phyloP scores from a whole-genome alignment of 2,888 invertebrate genomes.

The Arrhopalites spinosus region DNA sequence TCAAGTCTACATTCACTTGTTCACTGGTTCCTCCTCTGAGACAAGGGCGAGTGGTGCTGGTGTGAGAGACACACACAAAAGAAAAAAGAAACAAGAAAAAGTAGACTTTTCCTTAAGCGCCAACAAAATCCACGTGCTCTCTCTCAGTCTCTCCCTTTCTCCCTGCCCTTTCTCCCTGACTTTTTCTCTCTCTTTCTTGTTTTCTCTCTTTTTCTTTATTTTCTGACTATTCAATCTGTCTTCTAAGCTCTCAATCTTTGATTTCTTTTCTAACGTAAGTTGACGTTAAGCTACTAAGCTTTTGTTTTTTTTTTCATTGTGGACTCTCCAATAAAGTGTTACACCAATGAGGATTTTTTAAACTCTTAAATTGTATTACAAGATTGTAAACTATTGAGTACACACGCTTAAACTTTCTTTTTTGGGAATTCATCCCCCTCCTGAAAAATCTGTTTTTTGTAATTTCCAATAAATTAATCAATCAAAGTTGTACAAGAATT shows the following conservation, averaged over 20 bases:
- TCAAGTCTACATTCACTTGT: constrained; percentile 19
- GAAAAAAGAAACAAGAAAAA: no score
- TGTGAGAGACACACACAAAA: no score
- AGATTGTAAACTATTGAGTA: no score
- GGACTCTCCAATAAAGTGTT: neutral
- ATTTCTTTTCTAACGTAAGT: neutral
- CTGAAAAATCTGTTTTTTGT: no score
- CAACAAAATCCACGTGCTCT: neutral
- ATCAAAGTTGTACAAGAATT: no score
- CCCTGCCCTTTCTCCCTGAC: neutral
- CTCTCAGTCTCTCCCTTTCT: neutral
- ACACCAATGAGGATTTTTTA: neutral
- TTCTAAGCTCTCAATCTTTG: constrained; percentile 7
- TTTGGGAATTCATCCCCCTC: no score
- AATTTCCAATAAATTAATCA: no score
- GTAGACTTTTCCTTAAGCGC: neutral
- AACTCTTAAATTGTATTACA: no score
- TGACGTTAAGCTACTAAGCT: constrained; percentile 1
- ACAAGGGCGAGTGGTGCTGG: no score
- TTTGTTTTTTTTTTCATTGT: neutral
- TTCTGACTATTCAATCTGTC: neutral
- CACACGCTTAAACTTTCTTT: no score
- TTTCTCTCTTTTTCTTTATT: neutral
- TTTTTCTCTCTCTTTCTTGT: neutral
- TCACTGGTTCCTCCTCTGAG: neutral